These are phyloP conservation scores for Struthio camelus DNA, from an alignment of 2,113 vertebrate species.

Conservation along the genomic window DNA sequence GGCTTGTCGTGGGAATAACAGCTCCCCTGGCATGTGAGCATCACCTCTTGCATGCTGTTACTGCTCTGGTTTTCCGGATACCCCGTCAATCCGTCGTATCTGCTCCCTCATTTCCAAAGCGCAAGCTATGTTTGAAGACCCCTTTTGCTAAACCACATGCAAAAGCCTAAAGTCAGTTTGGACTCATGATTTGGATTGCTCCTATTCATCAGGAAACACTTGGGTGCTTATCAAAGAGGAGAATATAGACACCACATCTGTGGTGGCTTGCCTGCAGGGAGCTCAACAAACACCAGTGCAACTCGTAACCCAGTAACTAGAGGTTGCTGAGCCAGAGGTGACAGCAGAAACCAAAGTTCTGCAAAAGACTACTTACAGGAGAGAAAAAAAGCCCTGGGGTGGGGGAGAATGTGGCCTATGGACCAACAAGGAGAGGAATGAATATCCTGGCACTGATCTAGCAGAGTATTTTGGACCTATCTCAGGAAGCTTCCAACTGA, in stretches of 20 bases:
- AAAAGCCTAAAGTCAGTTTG: not conserved
- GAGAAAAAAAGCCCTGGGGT: not conserved
- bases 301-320: not conserved
- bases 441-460: not conserved
- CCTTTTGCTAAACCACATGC: not conserved
- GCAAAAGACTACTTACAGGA: not conserved
- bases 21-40: too few species aligned
- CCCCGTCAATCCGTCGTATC: too few species aligned
- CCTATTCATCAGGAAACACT: not conserved
- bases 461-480: not conserved
- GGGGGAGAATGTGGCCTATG: fast-evolving
- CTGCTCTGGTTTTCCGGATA: too few species aligned
- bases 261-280: too few species aligned
- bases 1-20: too few species aligned
- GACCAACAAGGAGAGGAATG: not conserved
- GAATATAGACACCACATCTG: too few species aligned
- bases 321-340: not conserved
- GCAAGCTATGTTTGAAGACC: not conserved
- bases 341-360: not conserved
- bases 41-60: too few species aligned
- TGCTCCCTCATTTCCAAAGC: too few species aligned
- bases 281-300: not conserved
- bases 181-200: not conserved
- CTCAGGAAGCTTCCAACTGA: not conserved
- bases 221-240: too few species aligned